Percentiles rank a stretch among this genome's conserved stretches.
Evolutionary conservation across 37 sponge, comb jelly and placozoan genomes (phyloP).

Genomic region (Hexactinellida sp.): DNA sequence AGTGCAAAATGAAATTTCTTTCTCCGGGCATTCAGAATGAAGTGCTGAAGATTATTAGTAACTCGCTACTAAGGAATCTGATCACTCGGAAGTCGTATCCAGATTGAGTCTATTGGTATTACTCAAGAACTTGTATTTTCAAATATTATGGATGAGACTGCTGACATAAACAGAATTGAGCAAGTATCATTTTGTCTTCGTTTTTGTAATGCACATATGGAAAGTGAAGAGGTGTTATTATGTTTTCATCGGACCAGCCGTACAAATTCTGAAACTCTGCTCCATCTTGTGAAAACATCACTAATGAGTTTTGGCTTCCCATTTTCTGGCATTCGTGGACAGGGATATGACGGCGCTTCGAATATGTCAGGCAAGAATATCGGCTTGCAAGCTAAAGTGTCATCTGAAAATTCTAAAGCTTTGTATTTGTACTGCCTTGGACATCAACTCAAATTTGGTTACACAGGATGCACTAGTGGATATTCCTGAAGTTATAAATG

Average conservation of each 20-base stretch:
- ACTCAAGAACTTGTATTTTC: neutral
- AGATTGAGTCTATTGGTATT: neutral
- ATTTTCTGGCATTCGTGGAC: neutral
- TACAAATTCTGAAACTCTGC: neutral
- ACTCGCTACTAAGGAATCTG: neutral
- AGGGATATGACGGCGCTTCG: neutral
- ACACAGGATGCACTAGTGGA: neutral
- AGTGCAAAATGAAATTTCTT: neutral
- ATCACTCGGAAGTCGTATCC: neutral
- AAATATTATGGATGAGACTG: neutral
- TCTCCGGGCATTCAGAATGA: too few species aligned
- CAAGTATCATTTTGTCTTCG: neutral
- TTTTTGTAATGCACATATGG: neutral
- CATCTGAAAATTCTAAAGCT: neutral
- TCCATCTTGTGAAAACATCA: conserved; percentile 1
- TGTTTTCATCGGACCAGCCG: neutral
- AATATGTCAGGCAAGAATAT: conserved; percentile 11
- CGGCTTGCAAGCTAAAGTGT: neutral
- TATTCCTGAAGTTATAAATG: neutral
- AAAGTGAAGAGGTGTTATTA: neutral
- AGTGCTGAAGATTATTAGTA: too few species aligned
- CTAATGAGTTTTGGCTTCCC: too few species aligned
- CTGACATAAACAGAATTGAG: neutral
- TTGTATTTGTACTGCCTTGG: neutral
- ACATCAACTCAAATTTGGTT: neutral